Conservation (phyloP, 2,888 invertebrate genomes). For the Furcula furcula region DNA sequence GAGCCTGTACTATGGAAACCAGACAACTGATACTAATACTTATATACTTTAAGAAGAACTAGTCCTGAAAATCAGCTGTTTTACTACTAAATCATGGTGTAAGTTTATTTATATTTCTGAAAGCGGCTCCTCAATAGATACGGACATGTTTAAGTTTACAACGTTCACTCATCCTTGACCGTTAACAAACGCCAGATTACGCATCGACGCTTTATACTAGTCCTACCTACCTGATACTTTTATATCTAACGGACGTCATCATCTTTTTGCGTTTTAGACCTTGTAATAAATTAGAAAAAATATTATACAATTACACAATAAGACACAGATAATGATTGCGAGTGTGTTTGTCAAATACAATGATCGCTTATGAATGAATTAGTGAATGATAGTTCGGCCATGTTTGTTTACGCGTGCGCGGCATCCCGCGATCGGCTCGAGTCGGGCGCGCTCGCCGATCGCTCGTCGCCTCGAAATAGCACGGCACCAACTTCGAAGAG, state of each 20-base stretch:
- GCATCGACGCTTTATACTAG: slow-evolving; percentile 5
- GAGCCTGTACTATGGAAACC: too few species aligned
- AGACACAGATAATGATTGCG: slow-evolving; percentile 51
- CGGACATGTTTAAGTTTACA: slow-evolving; percentile 2
- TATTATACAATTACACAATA: slow-evolving; percentile 20
- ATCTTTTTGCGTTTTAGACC: slow-evolving; percentile 6
- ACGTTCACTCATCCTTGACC: slow-evolving; percentile 9
- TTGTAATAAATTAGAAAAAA: slow-evolving; percentile 13
- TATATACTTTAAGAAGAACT: too few species aligned
- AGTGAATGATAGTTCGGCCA: slow-evolving; percentile 79
- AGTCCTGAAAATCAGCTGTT: too few species aligned
- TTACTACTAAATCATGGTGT: too few species aligned
- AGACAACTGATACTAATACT: too few species aligned
- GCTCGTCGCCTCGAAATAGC: slow-evolving; percentile 77
- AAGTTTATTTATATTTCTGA: too few species aligned
- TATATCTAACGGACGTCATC: slow-evolving; percentile 2
- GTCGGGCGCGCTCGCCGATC: slow-evolving; percentile 59
- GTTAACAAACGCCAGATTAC: slow-evolving; percentile 7
- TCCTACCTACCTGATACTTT: slow-evolving; percentile 3
- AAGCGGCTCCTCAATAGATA: neutral
- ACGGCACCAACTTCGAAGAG: slow-evolving; percentile 67
- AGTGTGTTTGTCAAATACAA: slow-evolving; percentile 68
- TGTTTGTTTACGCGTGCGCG: slow-evolving; percentile 77
- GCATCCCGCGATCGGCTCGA: slow-evolving; percentile 56
- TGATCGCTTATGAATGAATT: slow-evolving; percentile 77